Evolutionary conservation across 2,888 invertebrate genomes (phyloP), one percentile per base, ranked within the genome.

Genomic region (Linnaemya tessellans): DNA sequence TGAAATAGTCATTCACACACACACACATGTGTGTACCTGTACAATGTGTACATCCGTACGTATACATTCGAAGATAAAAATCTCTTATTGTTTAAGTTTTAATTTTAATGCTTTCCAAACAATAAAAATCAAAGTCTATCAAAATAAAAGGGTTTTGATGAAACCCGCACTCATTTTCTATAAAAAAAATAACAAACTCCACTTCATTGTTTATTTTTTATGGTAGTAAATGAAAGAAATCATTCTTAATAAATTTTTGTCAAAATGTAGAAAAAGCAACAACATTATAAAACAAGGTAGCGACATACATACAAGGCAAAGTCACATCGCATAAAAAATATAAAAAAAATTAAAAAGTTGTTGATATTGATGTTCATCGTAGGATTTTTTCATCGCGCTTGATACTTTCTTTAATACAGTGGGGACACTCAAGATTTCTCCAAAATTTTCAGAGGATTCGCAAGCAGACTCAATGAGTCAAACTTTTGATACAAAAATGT

Each of bases 191-290:
- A 64, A 7, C 38, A 60, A 41, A 7, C 18, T 80, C 15, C 30
- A 60, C 15, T 56, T 51, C 51, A 11, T 58, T 58, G 20, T 54
- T 41, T 30, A 46, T 70, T 35, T 25, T 70, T 54, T 80, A 15
- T 25, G 81, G 80, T 58, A 79, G 84, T 87, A 83, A 87, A 86
- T 87, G 86, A 87, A 84, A 85, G 83, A 68, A 68, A 86, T 84
- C 78, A 84, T 73, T 80, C 84, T 81, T 84, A 80, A 82, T 60
- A 58, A 82, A 68, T 74, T 80, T 71, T 78, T 30, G 51, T 80
- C 58, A 68, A 41, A 62, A 65, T 43, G 43, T 38, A 41, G 18
- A 68, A 54, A 7, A 58, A 65, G 35, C 46, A 18, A 56, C 18
- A 22, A 11, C 41, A 56, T 15, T 56, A 1, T 56, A 1, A 25